Evolutionary conservation across 2,888 invertebrate species (phyloP).

Genomic region (Cerceris ruficornis): DNA sequence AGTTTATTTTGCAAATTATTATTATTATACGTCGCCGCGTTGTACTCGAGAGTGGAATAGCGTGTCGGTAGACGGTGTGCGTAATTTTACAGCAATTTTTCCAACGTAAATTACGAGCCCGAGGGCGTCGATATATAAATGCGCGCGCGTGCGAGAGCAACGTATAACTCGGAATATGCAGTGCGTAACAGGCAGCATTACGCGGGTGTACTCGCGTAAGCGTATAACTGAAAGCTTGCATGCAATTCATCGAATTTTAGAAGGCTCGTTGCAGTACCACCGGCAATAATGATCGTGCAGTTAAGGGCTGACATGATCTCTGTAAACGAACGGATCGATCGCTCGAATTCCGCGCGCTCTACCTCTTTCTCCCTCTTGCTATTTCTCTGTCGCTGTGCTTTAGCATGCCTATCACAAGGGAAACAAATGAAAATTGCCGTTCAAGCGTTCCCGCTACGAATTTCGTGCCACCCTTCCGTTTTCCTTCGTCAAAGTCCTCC

Average conservation of each 20-base stretch:
- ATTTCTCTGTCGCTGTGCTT: too few relatives aligned
- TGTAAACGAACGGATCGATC: conserved; percentile 2
- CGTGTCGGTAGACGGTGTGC: too few relatives aligned
- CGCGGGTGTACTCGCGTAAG: neutral
- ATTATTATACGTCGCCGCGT: too few relatives aligned
- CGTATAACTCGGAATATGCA: neutral
- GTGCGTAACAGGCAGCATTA: neutral
- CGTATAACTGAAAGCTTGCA: neutral
- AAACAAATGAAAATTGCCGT: conserved; percentile 1
- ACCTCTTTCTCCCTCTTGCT: too few relatives aligned
- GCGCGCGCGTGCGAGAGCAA: too few relatives aligned
- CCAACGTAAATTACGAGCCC: too few relatives aligned
- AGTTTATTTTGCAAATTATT: too few relatives aligned
- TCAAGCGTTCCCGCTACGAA: neutral
- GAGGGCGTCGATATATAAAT: too few relatives aligned
- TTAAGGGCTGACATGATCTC: conserved; percentile 5
- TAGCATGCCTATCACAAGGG: too few relatives aligned
- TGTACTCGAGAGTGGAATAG: too few relatives aligned
- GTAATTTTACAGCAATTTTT: too few relatives aligned
- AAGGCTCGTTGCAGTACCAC: conserved; percentile 4
- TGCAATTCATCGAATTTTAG: conserved; percentile 6
- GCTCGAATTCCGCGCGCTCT: neutral
- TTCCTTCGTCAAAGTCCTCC: neutral
- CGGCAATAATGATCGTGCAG: conserved; percentile 1
- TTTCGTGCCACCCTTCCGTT: neutral